These are phyloP conservation scores for Meganola albula DNA, from an alignment of 2,888 invertebrate genomes.

Conservation along the genomic window DNA sequence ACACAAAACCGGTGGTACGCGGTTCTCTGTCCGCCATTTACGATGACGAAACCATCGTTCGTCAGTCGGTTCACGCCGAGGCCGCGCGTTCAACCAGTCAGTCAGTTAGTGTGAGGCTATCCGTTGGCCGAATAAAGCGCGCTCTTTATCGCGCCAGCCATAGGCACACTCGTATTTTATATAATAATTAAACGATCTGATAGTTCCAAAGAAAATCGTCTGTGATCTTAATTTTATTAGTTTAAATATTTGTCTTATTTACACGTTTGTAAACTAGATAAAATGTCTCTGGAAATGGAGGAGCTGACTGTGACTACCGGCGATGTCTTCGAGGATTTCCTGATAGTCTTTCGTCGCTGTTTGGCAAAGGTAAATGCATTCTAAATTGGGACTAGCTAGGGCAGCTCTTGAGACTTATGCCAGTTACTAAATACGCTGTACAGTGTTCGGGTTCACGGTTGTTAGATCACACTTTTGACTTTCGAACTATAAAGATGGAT, in stretches of 20 bases:
- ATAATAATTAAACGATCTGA: slow-evolving; percentile 59
- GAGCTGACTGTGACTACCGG: slow-evolving; percentile 79
- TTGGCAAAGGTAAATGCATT: slow-evolving; percentile 82
- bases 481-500: slow-evolving; percentile 31
- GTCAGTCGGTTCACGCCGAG: slow-evolving; percentile 15
- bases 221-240: slow-evolving; percentile 55
- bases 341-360: slow-evolving; percentile 82
- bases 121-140: slow-evolving; percentile 39
- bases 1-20: slow-evolving; percentile 48
- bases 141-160: slow-evolving; percentile 32
- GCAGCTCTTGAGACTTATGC: slow-evolving; percentile 31
- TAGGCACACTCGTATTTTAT: slow-evolving; percentile 45
- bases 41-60: slow-evolving; percentile 39
- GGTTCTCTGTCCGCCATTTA: slow-evolving; percentile 40
- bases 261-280: slow-evolving; percentile 41
- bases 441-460: slow-evolving; percentile 27
- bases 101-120: slow-evolving; percentile 50
- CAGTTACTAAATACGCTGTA: slow-evolving; percentile 34
- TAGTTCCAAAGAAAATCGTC: slow-evolving; percentile 60
- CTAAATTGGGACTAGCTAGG: slow-evolving; percentile 55
- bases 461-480: slow-evolving; percentile 9
- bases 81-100: too few species aligned
- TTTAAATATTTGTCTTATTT: slow-evolving; percentile 39
- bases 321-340: slow-evolving; percentile 85
- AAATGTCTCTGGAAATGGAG: slow-evolving; percentile 82